Evolutionary conservation across 2,888 invertebrate species (phyloP), one percentile per base, ranked within the genome.

Genomic region (Amblyjoppa fuscipennis): DNA sequence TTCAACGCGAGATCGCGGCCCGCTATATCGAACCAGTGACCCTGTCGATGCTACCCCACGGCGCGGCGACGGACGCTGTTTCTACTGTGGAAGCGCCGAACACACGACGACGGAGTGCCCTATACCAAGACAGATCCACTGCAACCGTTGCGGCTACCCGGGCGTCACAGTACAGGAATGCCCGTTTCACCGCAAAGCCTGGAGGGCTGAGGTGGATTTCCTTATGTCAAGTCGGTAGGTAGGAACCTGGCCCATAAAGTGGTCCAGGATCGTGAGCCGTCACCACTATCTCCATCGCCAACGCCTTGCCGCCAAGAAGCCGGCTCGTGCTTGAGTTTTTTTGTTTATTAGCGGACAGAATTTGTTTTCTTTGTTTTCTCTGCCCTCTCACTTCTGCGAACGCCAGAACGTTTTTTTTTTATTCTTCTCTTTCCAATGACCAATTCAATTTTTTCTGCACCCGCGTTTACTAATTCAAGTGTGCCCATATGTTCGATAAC

Each of bases 401-500:
- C 2, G 28, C 28, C 28, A 31, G 28, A 31, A 31, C 28, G 28
- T 31, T 31, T 31, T 31, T 31, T 31, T 3, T 31, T 31, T 31
- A 31, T 31, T 31, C 28, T 31, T 31, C 28, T 31, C 28, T 1
- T 31, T 31, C 28, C 28, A n/a, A n/a, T n/a, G 28, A 3, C 28
- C 28, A 31, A 31, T 2, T 31, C 28, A 31, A 31, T 31, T 31
- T 31, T 31, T 31, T 61, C 41, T 28, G 49, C 38, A n/a, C 56
- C 41, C 41, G 56, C 49, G 45, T 61, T 75, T 11, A 11, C 6
- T 11, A 61, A 68, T 13, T 45, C 49, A 74, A 38, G 31, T 61
- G 53, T 34, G 56, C 11, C 11, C 70, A 45, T 49, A 68, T 84
- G 59, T 68, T 77, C 76, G 80, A 77, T 66, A 56, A 71, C 80